Evolutionary conservation across 2,797 vertebrate species (phyloP).

Genomic region (Dromococcyx pavoninus): DNA sequence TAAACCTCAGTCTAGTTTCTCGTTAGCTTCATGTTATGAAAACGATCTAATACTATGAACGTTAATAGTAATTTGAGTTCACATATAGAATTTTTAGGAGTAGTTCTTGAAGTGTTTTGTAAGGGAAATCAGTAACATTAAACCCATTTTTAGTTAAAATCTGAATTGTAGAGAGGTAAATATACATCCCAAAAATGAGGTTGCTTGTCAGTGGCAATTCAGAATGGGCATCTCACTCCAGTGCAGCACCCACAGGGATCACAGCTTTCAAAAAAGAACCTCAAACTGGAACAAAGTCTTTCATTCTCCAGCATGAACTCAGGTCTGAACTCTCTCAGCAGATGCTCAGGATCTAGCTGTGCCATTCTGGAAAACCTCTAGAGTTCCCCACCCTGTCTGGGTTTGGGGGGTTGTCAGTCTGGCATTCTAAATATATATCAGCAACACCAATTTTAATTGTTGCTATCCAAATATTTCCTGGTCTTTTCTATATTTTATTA

Average conservation of each 20-base stretch:
- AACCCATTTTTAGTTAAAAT: neutral
- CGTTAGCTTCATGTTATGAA: neutral
- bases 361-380: neutral
- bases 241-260: neutral
- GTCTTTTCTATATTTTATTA: neutral
- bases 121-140: neutral
- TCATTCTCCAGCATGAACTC: neutral
- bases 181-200: neutral
- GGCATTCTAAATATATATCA: neutral
- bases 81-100: neutral
- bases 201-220: neutral
- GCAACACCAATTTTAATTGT: neutral
- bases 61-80: neutral
- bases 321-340: neutral
- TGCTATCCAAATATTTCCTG: neutral
- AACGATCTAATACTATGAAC: neutral
- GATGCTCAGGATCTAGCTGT: neutral
- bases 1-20: neutral
- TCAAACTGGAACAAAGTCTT: neutral
- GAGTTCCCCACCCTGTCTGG: neutral
- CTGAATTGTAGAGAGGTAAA: neutral
- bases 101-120: neutral
- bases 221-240: neutral
- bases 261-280: neutral
- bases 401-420: neutral